Evolutionary conservation across 2,888 invertebrate species (phyloP).

Genomic region (Watsonalla binaria): DNA sequence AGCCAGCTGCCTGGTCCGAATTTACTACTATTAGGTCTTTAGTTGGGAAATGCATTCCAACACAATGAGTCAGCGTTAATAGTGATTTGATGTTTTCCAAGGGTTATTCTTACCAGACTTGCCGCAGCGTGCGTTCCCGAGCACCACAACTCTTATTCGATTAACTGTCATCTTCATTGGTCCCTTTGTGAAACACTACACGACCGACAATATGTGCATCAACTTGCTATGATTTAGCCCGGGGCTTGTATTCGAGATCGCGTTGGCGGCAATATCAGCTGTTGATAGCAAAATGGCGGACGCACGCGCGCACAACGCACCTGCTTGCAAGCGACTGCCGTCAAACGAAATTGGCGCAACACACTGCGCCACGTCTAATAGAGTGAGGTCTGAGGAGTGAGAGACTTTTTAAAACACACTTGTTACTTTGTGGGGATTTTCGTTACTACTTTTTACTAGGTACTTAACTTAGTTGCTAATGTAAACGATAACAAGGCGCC

Average conservation of each 20-base stretch:
- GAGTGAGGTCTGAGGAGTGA: constrained; percentile 44
- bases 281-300: constrained; percentile 50
- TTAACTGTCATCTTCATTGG: constrained; percentile 86
- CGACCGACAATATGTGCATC: constrained; percentile 40
- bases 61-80: constrained; percentile 30
- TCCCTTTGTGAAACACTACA: constrained; percentile 43
- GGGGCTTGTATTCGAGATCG: constrained; percentile 36
- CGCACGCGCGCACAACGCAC: constrained; percentile 71
- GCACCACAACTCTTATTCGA: constrained; percentile 87
- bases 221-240: constrained; percentile 24
- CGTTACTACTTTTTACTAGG: constrained; percentile 11
- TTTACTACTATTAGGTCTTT: constrained; percentile 20
- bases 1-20: constrained; percentile 13
- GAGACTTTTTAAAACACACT: constrained; percentile 38
- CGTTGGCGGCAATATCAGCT: constrained; percentile 61
- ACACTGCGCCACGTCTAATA: constrained; percentile 54
- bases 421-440: constrained; percentile 25
- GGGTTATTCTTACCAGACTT: constrained; percentile 82
- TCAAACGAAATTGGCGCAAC: constrained; percentile 68
- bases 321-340: constrained; percentile 72
- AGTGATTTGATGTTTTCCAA: constrained; percentile 28
- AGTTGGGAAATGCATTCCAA: constrained; percentile 26
- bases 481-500: background rate
- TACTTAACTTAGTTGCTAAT: background rate
- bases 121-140: constrained; percentile 86